Evolutionary conservation across 92 coral and sea anemone genomes (phyloP), one percentile per base, ranked within the genome.

Genomic region (Diadumene lineata): DNA sequence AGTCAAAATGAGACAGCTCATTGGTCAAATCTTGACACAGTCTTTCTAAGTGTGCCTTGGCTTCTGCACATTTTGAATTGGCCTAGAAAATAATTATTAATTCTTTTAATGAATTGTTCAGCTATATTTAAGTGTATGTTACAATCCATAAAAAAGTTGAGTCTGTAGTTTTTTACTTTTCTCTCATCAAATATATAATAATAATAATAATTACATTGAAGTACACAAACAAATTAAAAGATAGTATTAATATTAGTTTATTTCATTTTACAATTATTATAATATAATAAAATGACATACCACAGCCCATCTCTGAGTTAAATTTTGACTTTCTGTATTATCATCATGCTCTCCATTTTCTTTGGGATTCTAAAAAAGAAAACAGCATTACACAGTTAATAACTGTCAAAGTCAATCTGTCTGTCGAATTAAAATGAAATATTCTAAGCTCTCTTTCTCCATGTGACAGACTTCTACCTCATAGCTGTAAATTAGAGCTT

Each of bases 271-370:
- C 48, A 38, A 38, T 18, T 66, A 32, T 1, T 50, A 11, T 0
- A 31, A 6, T 7, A 1, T 13, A 22, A 23, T 67, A 33, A 76
- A 50, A 48, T 2, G 17, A 10, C 68, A 67, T 50, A 94, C 98
- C 97, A 83, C 89, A 61, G 98, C 98, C 98, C 98, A 94, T 69
- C 92, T 85, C 68, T 87, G 93, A 43, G 94, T 94, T 43, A 91
- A 81, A 75, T 72, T 77, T 56, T 72, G 74, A 38, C 33, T 68
- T 33, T 77, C 86, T n/a, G n/a, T n/a, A n/a, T n/a, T n/a, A n/a
- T n/a, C n/a, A n/a, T n/a, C n/a, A n/a, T n/a, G n/a, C 22, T 78
- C 76, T 13, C 75, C 46, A 31, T 69, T 63, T 51, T 25, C 58
- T 55, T n/a, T 48, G 11, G 82, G 75, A 29, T 55, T 48, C 82